Base-by-base conservation (phyloP, 2,888 invertebrate species). In the Buathra laborator region DNA sequence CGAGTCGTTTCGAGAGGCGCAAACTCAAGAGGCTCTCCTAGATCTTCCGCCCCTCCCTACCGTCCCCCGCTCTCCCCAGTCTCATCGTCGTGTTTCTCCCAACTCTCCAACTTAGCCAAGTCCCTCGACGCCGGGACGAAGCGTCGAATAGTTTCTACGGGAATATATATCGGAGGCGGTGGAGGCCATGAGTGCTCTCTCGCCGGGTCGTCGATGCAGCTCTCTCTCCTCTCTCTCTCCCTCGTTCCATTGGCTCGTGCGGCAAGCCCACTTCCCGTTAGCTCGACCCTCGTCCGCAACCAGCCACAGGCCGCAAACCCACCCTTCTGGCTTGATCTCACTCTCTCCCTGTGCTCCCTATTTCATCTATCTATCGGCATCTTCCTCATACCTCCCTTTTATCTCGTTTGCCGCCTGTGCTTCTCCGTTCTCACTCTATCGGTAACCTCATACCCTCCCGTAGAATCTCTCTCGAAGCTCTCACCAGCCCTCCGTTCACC, bases 261-360 rank as follows among this genome's bases (percentile, higher is more conserved):
- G 85, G 89, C 89, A 59, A 86, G 88, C 89, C 88, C 88, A 90
- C 90, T 90, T 90, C 88, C 91, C 89, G 90, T 89, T 89, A 89
- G 88, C 89, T 88, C 90, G 88, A 87, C 87, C 89, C 89, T 89
- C 89, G 88, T 88, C 89, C 88, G 85, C 87, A 90, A 90, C 90
- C 87, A 90, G 89, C 91, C 91, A 88, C 91, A 91, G 90, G 91
- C 91, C 90, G 87, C 90, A 89, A 89, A 86, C 89, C 86, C 88
- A 85, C 81, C 84, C 88, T 87, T 85, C 87, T 87, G 86, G 71
- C 74, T 83, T 74, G 44, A 66, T 43, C 59, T 81, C 76, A 46
- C 81, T 14, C 24, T 78, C 29, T 24, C 67, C 51, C 68, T 67
- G 14, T 24, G 12, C 6, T 24, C 78, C 0, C 24, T 19, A 16